These are phyloP conservation scores for Aurelia aurita complex sp. Pacific DNA, from an alignment of 30 jellyfish, hydroid and myxozoan species.

Conservation along the genomic window DNA sequence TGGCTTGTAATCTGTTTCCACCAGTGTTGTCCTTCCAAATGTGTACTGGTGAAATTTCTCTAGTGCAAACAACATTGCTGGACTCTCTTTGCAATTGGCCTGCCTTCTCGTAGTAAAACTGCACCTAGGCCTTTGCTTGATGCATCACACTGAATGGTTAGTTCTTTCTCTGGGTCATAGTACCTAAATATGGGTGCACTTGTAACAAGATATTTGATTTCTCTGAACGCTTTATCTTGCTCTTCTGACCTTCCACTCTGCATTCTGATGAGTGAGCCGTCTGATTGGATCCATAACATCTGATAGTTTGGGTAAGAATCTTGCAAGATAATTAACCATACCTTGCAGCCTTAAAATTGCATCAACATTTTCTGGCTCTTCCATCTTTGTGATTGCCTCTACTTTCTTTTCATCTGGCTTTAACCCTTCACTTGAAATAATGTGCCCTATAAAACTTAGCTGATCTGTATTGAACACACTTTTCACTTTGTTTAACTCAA, in stretches of 20 bases:
- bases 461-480: too few relatives aligned
- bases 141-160: too few relatives aligned
- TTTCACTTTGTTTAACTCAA: too few relatives aligned
- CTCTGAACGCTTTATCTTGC: neutral
- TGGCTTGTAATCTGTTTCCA: conserved; percentile 41
- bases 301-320: too few relatives aligned
- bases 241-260: conserved; percentile 6
- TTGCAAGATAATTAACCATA: too few relatives aligned
- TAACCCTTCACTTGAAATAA: conserved; percentile 7
- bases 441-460: too few relatives aligned
- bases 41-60: neutral
- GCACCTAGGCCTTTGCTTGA: too few relatives aligned
- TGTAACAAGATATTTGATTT: neutral
- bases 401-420: conserved; percentile 28
- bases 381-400: conserved; percentile 51
- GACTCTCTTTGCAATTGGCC: too few relatives aligned
- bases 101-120: too few relatives aligned
- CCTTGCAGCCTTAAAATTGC: neutral
- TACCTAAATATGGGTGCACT: neutral
- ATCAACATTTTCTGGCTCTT: conserved; percentile 18
- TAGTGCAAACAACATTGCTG: too few relatives aligned
- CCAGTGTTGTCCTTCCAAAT: conserved; percentile 12
- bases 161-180: too few relatives aligned
- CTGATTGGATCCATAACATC: too few relatives aligned
- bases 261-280: neutral